Conservation (phyloP, 1,140 invertebrate species). For the Drosophila malerkotliana region DNA sequence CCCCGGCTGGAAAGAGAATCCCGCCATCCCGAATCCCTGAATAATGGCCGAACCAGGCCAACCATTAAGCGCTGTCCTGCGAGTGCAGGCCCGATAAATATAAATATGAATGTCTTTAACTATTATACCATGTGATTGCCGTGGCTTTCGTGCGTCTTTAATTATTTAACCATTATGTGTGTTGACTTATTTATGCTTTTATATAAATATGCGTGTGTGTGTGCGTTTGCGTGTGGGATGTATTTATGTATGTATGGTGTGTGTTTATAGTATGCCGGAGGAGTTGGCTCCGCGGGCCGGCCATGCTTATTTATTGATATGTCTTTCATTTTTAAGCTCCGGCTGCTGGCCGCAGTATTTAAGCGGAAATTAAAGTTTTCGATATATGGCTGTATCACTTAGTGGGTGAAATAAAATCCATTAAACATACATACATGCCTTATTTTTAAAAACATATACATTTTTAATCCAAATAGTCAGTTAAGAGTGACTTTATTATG, state of each 20-base stretch:
- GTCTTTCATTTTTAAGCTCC: slow-evolving; percentile 65
- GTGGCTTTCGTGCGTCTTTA: slow-evolving; percentile 46
- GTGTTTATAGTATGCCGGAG: background rate
- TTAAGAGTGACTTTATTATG: background rate
- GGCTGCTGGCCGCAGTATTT: slow-evolving; percentile 57
- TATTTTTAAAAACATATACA: background rate
- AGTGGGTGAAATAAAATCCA: slow-evolving; percentile 26
- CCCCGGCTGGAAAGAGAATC: slow-evolving; percentile 3
- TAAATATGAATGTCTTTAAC: slow-evolving; percentile 68
- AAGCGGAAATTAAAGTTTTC: slow-evolving; percentile 70
- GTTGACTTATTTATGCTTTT: slow-evolving; percentile 30
- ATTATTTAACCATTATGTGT: slow-evolving; percentile 61
- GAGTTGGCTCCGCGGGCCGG: slow-evolving; percentile 9
- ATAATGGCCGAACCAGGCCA: slow-evolving; percentile 33
- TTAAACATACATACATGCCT: slow-evolving; percentile 12
- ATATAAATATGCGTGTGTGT: slow-evolving; percentile 5
- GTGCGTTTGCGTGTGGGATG: slow-evolving; percentile 3
- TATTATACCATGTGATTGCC: slow-evolving; percentile 54
- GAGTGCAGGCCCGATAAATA: slow-evolving; percentile 41
- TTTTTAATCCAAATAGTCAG: background rate
- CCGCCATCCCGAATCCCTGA: slow-evolving; percentile 8
- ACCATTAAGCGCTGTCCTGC: slow-evolving; percentile 35
- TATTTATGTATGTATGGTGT: slow-evolving; percentile 2
- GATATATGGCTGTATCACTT: slow-evolving; percentile 7
- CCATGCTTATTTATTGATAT: slow-evolving; percentile 66